Evolutionary conservation across 1,140 invertebrate species (phyloP), one percentile per base, ranked within the genome.

Genomic region (Drosophila cardini): DNA sequence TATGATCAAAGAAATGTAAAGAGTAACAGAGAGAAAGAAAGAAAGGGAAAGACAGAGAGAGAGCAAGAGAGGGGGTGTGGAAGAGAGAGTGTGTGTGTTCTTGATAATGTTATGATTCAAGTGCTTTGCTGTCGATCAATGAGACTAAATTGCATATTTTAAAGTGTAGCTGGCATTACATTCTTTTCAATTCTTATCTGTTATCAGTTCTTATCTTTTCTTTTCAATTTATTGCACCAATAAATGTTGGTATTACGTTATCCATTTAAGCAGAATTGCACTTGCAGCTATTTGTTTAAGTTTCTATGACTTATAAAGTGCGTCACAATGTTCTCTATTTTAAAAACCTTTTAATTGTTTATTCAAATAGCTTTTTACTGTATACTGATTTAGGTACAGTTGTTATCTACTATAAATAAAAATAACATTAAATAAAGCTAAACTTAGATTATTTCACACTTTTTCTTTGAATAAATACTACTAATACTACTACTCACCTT

Each of bases 71-170:
- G 21, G 4, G 21, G 48, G 16, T 52, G 32, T 40, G 34, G n/a
- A n/a, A 26, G 21, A 26, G 21, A 26, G 21, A 0, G 21, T 26
- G 21, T 58, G 16, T 52, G 32, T 40, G 34, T 40, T 62, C 58
- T 50, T 53, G 13, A 70, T 55, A 26, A 46, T 38, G 15, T 32
- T 43, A 26, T 56, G 15, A 26, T 48, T 65, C 52, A 55, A 58
- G 69, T 72, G 69, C 21, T 4, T 63, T 62, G 62, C 26, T 67
- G 38, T 18, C 30, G 53, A 52, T 67, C 69, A 72, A 72, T 70
- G 16, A 71, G 34, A 48, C 26, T 26, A 38, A 62, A 50, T 18
- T 16, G 15, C 9, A 55, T 38, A 18, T 3, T 13, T 15, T n/a
- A 15, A 34, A 52, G 11, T 34, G 48, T 32, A 34, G 26, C 48